Evolutionary conservation across 2,888 invertebrate genomes (phyloP), one percentile per base, ranked within the genome.

Genomic region (Hoplodrina ambigua): DNA sequence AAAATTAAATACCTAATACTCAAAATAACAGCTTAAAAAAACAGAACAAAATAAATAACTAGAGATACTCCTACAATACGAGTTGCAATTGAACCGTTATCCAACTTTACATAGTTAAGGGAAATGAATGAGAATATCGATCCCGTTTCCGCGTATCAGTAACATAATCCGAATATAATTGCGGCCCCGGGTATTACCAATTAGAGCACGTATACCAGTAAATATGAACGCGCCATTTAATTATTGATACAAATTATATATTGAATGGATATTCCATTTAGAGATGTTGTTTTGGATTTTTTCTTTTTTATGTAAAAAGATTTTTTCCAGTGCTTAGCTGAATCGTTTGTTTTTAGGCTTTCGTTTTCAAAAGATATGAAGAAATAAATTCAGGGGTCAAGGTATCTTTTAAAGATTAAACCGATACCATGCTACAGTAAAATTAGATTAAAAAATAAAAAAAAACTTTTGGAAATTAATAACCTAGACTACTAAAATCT

Each of bases 111-210:
- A 59, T 58, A 52, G 13, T 46, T 66, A 71, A 53, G 52, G 75
- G 30, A 58, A 63, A 54, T 59, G 52, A 37, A 61, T 50, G 19
- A 66, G 54, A 59, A 55, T 74, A 79, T 82, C 78, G 85, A 84
- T 57, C 68, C 3, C 60, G 70, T 69, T 52, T 68, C 72, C 55
- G 54, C 44, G 67, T 53, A 69, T 75, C 82, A 71, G 65, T 76
- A 80, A 63, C 68, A 66, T 89, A 89, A 90, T 88, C 89, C 89
- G 62, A 52, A 83, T 85, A 84, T 89, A 90, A 90, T 90, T 90
- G 88, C 82, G 75, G 81, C 52, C 64, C 67, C 55, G 61, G 61
- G 74, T 64, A 75, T 67, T 69, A 68, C 74, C 76, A 85, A 80
- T 82, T 82, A 83, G 77, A 59, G 64, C 33, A 52, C 54, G 49